phyloP scores from a whole-genome alignment of 2,888 invertebrate genomes.

The Subacronicta megacephala region DNA sequence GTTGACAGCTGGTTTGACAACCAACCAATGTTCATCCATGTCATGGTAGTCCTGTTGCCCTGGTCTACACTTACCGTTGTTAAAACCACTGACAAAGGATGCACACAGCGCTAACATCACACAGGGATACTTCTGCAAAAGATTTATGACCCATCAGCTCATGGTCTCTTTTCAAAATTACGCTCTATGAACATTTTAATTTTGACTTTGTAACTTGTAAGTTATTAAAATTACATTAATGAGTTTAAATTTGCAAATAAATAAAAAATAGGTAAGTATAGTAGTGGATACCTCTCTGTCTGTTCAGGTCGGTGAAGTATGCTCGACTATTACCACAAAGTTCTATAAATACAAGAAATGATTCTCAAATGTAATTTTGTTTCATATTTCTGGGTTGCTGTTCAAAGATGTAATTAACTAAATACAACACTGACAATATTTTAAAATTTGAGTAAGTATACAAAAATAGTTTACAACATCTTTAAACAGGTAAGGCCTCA shows the following conservation, averaged over 20 bases:
- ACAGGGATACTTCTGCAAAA: constrained; percentile 94
- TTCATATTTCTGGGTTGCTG: constrained; percentile 68
- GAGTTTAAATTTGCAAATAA: constrained; percentile 66
- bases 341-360: constrained; percentile 91
- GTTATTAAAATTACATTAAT: constrained; percentile 57
- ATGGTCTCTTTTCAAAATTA: constrained; percentile 79
- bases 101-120: constrained; percentile 92
- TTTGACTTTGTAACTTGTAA: constrained; percentile 37
- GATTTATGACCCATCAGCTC: constrained; percentile 93
- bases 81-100: constrained; percentile 90
- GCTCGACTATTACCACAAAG: constrained; percentile 91
- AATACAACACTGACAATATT: neutral
- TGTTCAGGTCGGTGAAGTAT: constrained; percentile 90
- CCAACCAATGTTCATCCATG: constrained; percentile 72
- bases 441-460: constrained; percentile 2
- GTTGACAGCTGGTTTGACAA: constrained; percentile 68
- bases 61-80: constrained; percentile 92
- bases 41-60: constrained; percentile 80
- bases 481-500: constrained; percentile 46
- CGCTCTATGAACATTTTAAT: constrained; percentile 64
- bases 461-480: constrained; percentile 52
- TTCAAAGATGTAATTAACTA: constrained; percentile 73
- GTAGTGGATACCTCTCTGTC: constrained; percentile 89
- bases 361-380: constrained; percentile 89
- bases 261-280: constrained; percentile 83